Evolutionary conservation across 2,113 vertebrate species (phyloP).

Genomic region (Amazona vittata): DNA sequence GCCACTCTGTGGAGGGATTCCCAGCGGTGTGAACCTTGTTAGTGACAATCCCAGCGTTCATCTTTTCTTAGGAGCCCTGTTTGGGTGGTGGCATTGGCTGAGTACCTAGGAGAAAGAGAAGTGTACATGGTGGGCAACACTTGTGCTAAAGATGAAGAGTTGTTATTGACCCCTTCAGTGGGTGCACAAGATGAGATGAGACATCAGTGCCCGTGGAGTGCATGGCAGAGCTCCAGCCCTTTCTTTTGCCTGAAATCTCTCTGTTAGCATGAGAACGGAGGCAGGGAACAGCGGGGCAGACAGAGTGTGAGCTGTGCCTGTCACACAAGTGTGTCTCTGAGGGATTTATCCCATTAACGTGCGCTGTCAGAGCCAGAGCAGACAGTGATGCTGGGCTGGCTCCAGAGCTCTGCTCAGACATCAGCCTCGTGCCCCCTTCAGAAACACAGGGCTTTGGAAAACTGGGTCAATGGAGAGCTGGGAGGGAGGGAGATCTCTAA

Average conservation of each 20-base stretch:
- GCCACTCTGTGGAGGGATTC: background rate
- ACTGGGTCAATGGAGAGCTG: slow-evolving; percentile 44
- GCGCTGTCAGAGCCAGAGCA: fast-evolving
- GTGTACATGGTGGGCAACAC: fast-evolving
- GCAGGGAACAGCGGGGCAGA: background rate
- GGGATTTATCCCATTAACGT: background rate
- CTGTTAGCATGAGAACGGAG: fast-evolving
- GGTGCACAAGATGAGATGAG: background rate
- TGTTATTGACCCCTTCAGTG: background rate
- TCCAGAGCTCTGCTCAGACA: background rate
- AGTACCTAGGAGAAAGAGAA: background rate
- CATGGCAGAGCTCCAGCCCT: background rate
- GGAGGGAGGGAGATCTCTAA: background rate
- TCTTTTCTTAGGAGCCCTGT: background rate
- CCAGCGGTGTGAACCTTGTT: fast-evolving
- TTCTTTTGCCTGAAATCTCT: background rate
- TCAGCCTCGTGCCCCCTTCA: background rate
- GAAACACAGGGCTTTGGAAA: background rate
- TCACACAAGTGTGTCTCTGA: background rate
- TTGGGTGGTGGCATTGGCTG: background rate
- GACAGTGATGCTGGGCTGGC: background rate
- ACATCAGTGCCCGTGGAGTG: fast-evolving
- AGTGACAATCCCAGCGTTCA: fast-evolving
- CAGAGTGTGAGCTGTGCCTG: background rate
- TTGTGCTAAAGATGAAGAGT: background rate